Percentiles rank a stretch among this genome's conserved stretches.
Conservation (phyloP, 1,140 invertebrate species). For the Tigriopus japonicus region DNA sequence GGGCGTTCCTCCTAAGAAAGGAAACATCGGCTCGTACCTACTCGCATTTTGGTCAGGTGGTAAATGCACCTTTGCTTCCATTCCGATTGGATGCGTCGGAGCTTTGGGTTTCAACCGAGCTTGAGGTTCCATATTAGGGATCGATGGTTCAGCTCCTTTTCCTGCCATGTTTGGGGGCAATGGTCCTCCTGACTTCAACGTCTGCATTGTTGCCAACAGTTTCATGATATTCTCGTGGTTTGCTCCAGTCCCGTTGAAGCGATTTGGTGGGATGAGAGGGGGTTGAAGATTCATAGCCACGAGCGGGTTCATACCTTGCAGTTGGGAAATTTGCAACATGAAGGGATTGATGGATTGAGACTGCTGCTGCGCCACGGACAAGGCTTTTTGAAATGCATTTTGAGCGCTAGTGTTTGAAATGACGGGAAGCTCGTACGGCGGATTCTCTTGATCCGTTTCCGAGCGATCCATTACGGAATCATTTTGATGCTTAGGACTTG, state of each 20-base stretch:
- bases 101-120: conserved; percentile 13
- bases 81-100: conserved; percentile 18
- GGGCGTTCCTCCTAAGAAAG: neutral
- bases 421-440: conserved; percentile 23
- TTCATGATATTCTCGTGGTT: conserved; percentile 15
- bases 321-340: conserved; percentile 10
- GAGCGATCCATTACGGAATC: neutral
- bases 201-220: conserved; percentile 10
- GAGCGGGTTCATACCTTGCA: conserved; percentile 27
- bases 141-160: too few species aligned
- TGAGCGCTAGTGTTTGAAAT: conserved; percentile 37
- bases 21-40: neutral
- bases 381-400: conserved; percentile 39
- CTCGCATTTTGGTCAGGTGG: conserved; percentile 5
- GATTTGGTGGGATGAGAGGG: conserved; percentile 51
- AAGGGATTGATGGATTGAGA: conserved; percentile 37
- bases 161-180: too few species aligned
- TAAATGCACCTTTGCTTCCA: conserved; percentile 18
- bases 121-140: too few species aligned
- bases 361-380: conserved; percentile 53
- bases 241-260: conserved; percentile 12
- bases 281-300: conserved; percentile 70
- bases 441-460: too few species aligned
- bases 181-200: too few species aligned
- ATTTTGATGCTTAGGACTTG: neutral